Evolutionary conservation across 2,888 invertebrate species (phyloP), one percentile per base, ranked within the genome.

Genomic region (Dryadula phaetusa): DNA sequence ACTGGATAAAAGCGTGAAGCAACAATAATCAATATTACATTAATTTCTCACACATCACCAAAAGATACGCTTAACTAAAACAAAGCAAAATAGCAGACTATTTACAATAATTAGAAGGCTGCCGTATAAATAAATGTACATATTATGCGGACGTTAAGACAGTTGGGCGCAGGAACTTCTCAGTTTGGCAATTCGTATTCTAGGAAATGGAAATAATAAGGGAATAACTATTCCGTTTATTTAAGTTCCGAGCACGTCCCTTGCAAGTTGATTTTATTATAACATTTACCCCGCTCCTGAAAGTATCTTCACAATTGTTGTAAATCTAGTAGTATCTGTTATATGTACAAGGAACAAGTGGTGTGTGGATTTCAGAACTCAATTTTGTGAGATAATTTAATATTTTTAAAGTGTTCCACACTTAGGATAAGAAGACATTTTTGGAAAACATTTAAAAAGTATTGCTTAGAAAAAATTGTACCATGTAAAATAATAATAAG

Each of bases 201-300:
- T 58, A 46, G 67, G 70, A 68, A 71, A 73, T 72, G 73, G 71
- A 67, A 72, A 72, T 74, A 72, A 64, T 70, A 71, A 71, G 66
- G 64, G 70, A 68, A 73, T 73, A 73, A 73, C 73, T 73, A 70
- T 70, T 71, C 71, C 65, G 62, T 72, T 72, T 70, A 69, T 73
- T 73, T 67, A 73, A 71, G 65, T 74, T 74, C 72, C 64, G 66
- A 70, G 64, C 72, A 71, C 73, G 70, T 72, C 64, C 66, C 63
- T 67, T 54, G 64, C 62, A 44, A 70, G 72, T 72, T 70, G 70
- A 71, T 74, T 72, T 71, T 74, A 74, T 72, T 74, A 69, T 46
- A 56, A 62, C 70, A 68, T 73, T 73, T 72, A 58, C 28, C 66
- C 56, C 44, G 49, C 58, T 66, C 60, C 62, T 61, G 49, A 64